A percentile compares a stretch with the other conserved stretches of the same genome.
phyloP scores from a whole-genome alignment of 2,888 invertebrate species.

The Pristionchus entomophagus region DNA sequence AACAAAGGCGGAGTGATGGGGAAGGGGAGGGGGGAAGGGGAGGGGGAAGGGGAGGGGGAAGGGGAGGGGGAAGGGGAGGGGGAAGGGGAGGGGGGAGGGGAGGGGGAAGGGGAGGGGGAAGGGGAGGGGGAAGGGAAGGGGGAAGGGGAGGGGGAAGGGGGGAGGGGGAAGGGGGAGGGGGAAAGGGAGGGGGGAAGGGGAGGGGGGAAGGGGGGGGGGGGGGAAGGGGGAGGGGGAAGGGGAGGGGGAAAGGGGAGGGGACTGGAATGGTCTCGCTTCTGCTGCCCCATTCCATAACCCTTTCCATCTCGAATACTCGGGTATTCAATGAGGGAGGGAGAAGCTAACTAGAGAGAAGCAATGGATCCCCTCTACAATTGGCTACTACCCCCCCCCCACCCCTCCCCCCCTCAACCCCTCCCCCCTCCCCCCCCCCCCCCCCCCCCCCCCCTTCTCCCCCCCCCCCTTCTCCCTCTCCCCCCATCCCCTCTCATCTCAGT shows the following conservation, averaged over 20 bases:
- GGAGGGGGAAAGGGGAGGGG: conserved; percentile 34
- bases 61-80: too few relatives aligned
- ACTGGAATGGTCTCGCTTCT: conserved; percentile 25
- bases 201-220: conserved; percentile 11
- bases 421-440: too few relatives aligned
- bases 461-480: too few relatives aligned
- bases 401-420: too few relatives aligned
- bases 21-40: conserved; percentile 7
- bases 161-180: too few relatives aligned
- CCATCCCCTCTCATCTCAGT: not conserved
- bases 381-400: not conserved
- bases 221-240: conserved; percentile 45
- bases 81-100: too few relatives aligned
- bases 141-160: too few relatives aligned
- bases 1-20: not conserved
- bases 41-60: too few relatives aligned
- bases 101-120: too few relatives aligned
- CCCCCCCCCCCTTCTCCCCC: too few relatives aligned
- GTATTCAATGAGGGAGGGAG: not conserved
- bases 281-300: conserved; percentile 15
- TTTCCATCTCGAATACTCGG: not conserved
- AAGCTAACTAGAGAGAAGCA: conserved; percentile 2
- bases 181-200: conserved; percentile 37
- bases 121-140: too few relatives aligned
- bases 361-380: conserved; percentile 2